Conservation (phyloP, 2,888 invertebrate species). For the Dendrolimus pini region DNA sequence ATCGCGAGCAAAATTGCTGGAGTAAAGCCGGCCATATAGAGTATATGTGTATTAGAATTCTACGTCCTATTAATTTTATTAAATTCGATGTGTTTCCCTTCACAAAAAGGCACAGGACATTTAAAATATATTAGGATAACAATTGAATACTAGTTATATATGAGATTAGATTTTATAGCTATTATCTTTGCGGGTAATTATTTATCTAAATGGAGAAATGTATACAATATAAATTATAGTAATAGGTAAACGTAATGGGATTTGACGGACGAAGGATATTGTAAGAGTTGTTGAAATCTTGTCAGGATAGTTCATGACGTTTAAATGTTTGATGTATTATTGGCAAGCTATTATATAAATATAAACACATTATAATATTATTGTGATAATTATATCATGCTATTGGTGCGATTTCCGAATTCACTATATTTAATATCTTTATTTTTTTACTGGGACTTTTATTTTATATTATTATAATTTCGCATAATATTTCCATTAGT, state of each 20-base stretch:
- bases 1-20: no score
- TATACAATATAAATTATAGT: slow-evolving; percentile 60
- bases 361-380: slow-evolving; percentile 41
- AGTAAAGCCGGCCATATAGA: no score
- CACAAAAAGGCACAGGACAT: slow-evolving; percentile 25
- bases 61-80: no score
- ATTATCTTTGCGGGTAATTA: slow-evolving; percentile 55
- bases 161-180: slow-evolving; percentile 68
- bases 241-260: slow-evolving; percentile 33
- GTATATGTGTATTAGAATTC: no score
- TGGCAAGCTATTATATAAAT: slow-evolving; percentile 46
- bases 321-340: slow-evolving; percentile 62
- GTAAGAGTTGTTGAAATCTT: slow-evolving; percentile 61
- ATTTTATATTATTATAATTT: slow-evolving; percentile 19
- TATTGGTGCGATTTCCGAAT: slow-evolving; percentile 46
- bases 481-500: slow-evolving; percentile 33
- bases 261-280: slow-evolving; percentile 27
- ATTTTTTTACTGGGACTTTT: slow-evolving; percentile 18
- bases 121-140: slow-evolving; percentile 37
- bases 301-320: slow-evolving; percentile 55
- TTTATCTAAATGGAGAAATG: slow-evolving; percentile 55
- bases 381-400: slow-evolving; percentile 65
- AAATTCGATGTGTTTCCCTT: slow-evolving; percentile 13
- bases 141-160: slow-evolving; percentile 28
- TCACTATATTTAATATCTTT: slow-evolving; percentile 20